phyloP scores from a whole-genome alignment of 2,797 vertebrate species.

The Staurois parvus region DNA sequence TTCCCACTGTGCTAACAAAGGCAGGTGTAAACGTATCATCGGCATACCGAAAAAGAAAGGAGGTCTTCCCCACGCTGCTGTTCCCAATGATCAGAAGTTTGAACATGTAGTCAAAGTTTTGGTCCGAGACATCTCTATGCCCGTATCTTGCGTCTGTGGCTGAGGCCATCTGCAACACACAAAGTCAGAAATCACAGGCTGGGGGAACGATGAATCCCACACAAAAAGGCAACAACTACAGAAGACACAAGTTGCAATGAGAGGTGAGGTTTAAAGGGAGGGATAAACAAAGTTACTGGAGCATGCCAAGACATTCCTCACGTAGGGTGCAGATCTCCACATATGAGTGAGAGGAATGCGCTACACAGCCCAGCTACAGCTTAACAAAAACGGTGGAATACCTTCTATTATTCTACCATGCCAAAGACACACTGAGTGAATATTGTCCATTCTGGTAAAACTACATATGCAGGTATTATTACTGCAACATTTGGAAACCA shows the following conservation, averaged over 20 bases:
- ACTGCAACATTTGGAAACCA: too few species aligned
- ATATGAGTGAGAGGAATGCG: constrained; percentile 8
- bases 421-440: too few species aligned
- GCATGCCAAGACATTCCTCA: constrained; percentile 16
- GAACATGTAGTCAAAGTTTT: constrained; percentile 99
- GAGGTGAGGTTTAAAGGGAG: background rate
- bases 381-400: too few species aligned
- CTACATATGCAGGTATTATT: too few species aligned
- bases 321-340: constrained; percentile 12
- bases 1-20: constrained; percentile 96
- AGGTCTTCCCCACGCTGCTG: constrained; percentile 96
- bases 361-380: background rate
- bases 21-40: constrained; percentile 96
- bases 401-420: too few species aligned
- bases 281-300: background rate
- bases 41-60: constrained; percentile 94
- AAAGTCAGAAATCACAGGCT: background rate
- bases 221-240: background rate
- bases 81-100: constrained; percentile 97
- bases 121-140: constrained; percentile 92
- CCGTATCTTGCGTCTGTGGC: constrained; percentile 90
- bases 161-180: constrained; percentile 88
- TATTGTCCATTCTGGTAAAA: too few species aligned
- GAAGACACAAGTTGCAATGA: background rate
- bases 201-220: background rate